A percentile compares a stretch with the other conserved stretches of the same genome.
Conservation (phyloP, 1,140 invertebrate genomes). For the Tribolium madens region DNA sequence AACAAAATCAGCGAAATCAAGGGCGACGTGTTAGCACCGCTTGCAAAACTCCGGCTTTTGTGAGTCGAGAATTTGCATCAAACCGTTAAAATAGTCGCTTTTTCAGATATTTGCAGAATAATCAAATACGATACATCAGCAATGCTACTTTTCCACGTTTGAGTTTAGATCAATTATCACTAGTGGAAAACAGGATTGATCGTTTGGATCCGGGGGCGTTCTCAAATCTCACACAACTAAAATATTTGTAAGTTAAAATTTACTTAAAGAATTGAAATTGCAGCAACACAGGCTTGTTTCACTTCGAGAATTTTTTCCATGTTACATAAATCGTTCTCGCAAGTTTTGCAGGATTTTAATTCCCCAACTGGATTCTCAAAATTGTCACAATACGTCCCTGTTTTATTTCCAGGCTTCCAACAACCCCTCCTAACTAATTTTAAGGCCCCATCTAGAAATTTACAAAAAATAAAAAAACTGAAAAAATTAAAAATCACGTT, state of each 20-base stretch:
- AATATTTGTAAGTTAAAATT: slow-evolving; percentile 43
- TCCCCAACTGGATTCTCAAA: not conserved
- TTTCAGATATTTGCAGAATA: slow-evolving; percentile 42
- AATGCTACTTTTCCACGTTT: slow-evolving; percentile 32
- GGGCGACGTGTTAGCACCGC: slow-evolving; percentile 15
- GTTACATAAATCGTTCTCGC: not conserved
- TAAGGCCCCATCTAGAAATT: not conserved
- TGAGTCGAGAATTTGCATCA: slow-evolving; percentile 5
- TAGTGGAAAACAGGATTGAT: slow-evolving; percentile 44
- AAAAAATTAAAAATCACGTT: not conserved
- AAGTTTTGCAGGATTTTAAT: slow-evolving; percentile 19
- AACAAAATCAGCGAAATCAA: slow-evolving; percentile 33
- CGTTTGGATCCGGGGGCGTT: slow-evolving; percentile 29
- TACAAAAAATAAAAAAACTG: not conserved
- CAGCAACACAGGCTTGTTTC: not conserved
- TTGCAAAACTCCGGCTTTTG: slow-evolving; percentile 15
- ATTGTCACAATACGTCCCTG: not conserved
- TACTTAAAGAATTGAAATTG: slow-evolving; percentile 7
- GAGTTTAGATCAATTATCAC: slow-evolving; percentile 14
- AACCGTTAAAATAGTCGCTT: not conserved
- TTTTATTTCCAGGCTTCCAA: not conserved
- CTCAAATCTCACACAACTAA: slow-evolving; percentile 12
- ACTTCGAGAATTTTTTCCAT: not conserved
- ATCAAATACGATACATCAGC: slow-evolving; percentile 23
- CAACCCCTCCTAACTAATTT: not conserved